Percentiles rank a stretch among this genome's conserved stretches.
These are phyloP conservation scores for Hippocampus mohnikei DNA, from an alignment of 2,113 vertebrate genomes.

Conservation along the genomic window DNA sequence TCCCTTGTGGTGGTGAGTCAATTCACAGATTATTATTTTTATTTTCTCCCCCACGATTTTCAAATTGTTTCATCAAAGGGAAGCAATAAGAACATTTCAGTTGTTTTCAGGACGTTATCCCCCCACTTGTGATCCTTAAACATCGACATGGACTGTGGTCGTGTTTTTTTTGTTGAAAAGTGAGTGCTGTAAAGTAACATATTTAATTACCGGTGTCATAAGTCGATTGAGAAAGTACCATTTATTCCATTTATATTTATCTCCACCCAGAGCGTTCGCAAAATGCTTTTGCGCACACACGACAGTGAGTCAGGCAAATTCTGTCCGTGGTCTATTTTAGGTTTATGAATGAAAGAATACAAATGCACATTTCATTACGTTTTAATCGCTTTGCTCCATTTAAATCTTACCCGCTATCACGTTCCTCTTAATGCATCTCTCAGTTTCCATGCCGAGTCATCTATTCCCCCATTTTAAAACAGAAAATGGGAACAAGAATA, in stretches of 20 bases:
- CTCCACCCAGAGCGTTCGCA: too few relatives aligned
- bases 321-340: background rate
- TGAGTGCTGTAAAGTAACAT: too few relatives aligned
- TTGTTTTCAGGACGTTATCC: background rate
- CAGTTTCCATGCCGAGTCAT: conserved; percentile 28
- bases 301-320: background rate
- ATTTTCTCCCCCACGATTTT: background rate
- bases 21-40: background rate
- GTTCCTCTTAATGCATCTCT: conserved; percentile 13
- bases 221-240: too few relatives aligned
- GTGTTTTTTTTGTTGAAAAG: too few relatives aligned
- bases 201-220: too few relatives aligned
- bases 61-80: background rate
- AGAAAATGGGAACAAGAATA: conserved; percentile 33
- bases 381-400: background rate
- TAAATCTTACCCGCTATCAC: background rate
- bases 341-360: background rate
- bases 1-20: conserved; percentile 41
- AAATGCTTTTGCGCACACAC: too few relatives aligned
- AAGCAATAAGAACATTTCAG: background rate
- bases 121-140: too few relatives aligned
- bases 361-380: background rate
- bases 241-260: too few relatives aligned
- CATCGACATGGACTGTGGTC: too few relatives aligned
- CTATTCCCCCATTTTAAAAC: conserved; percentile 33